Evolutionary conservation across 2,797 vertebrate genomes (phyloP).

Genomic region (Limnodromus scolopaceus): DNA sequence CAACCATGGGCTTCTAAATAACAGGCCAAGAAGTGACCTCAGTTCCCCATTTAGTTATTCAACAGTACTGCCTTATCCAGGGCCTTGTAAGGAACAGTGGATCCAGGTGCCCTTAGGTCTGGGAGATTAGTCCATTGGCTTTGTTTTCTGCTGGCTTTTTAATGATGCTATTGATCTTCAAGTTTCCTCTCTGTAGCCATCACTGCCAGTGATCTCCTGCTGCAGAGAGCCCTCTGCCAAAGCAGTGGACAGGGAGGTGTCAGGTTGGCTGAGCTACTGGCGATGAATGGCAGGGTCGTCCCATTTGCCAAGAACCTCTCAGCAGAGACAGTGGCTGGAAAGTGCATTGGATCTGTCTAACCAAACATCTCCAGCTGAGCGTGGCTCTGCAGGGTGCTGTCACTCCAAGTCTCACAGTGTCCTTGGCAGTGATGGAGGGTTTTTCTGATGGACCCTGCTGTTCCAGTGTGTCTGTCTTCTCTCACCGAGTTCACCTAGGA

Average conservation of each 20-base stretch:
- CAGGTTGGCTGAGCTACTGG: neutral
- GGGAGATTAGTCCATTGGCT: neutral
- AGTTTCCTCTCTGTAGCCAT: neutral
- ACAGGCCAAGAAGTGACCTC: neutral
- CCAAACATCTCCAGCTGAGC: neutral
- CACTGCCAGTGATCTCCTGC: neutral
- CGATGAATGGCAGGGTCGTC: neutral
- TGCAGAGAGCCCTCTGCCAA: neutral
- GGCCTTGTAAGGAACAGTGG: neutral
- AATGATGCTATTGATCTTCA: neutral
- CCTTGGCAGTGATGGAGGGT: neutral
- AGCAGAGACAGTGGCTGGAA: neutral
- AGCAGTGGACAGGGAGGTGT: neutral
- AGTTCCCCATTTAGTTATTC: neutral
- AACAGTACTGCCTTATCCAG: neutral
- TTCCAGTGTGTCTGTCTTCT: neutral
- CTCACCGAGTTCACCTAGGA: neutral
- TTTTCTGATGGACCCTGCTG: neutral
- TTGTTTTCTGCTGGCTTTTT: neutral
- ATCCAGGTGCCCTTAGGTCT: neutral
- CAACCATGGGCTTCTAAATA: neutral
- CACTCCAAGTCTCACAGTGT: neutral
- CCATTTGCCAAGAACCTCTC: slow-evolving; percentile 16
- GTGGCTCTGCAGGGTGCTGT: neutral
- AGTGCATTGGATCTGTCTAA: neutral